Conservation (phyloP, 2,113 vertebrate genomes). For the Tenrec ecaudatus region DNA sequence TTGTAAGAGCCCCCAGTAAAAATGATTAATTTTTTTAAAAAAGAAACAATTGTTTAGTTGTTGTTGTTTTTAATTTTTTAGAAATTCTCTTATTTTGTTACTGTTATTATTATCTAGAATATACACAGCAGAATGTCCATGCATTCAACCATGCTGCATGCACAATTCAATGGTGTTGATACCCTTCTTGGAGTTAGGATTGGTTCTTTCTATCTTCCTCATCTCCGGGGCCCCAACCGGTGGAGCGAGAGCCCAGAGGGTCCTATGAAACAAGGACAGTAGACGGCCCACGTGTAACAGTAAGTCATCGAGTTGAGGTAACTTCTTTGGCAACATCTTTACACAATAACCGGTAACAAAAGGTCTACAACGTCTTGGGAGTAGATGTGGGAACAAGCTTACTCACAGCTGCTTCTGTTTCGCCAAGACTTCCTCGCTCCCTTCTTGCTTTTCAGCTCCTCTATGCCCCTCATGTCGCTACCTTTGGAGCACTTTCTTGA, state of each 20-base stretch:
- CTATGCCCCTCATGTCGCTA: not conserved
- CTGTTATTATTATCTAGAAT: no score
- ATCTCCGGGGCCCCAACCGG: not conserved
- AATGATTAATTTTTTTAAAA: no score
- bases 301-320: not conserved
- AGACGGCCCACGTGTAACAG: not conserved
- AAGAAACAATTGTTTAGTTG: no score
- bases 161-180: no score
- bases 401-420: not conserved
- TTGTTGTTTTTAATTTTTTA: no score
- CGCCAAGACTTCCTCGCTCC: not conserved
- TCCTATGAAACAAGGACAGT: not conserved
- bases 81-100: no score
- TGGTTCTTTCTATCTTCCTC: not conserved
- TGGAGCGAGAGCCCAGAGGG: not conserved
- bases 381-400: not conserved
- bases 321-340: conserved; percentile 24
- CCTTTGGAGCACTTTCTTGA: conserved; percentile 5
- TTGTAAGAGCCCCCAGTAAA: no score
- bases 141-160: no score
- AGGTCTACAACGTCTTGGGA: not conserved
- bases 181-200: no score
- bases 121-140: no score
- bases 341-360: conserved; percentile 4
- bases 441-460: fast-evolving